Base-by-base conservation (phyloP, 2,888 invertebrate species). In the Ennomos quercinarius region DNA sequence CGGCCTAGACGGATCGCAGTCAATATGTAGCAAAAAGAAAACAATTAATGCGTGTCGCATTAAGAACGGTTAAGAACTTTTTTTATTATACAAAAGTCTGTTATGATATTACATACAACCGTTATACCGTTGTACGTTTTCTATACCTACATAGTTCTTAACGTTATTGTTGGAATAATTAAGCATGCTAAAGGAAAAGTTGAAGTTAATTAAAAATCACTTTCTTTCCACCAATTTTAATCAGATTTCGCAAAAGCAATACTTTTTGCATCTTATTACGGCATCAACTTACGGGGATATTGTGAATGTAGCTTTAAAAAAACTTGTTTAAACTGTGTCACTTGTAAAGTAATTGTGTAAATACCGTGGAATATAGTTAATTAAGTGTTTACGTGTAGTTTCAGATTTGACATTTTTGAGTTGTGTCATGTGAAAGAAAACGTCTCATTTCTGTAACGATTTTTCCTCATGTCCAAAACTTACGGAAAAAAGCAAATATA, bases 301-400 rank as follows among this genome's bases (percentile, higher is more conserved):
- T 68, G 68, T 68, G 59, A 61, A 68, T 49, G 57, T 45, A 38
- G 55, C 68, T 66, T 64, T 44, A 59, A n/a, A n/a, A n/a, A n/a
- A 68, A 66, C 68, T 58, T 42, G 68, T 68, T 68, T 66, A 61
- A 63, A 52, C 55, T 66, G 56, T 61, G 57, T 43, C 61, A 41
- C 53, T 63, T 57, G 36, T 60, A 57, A 63, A 63, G 61, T 57
- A 64, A 67, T 64, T 64, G 59, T 64, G 52, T 56, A 38, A 64
- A 63, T 59, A 50, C 39, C 46, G 48, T 56, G 52, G 57, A 52
- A 64, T 63, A 56, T 61, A 17, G 17, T 47, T 66, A 46, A 66
- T 68, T 66, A 57, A 68, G 64, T 66, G 51, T 60, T 68, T 61
- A 66, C 53, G 55, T 40, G 48, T 52, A 54, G 52, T 63, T 57